Percentiles rank a stretch among this genome's conserved stretches.
Conservation (phyloP, 2,797 vertebrate genomes). For the Botia kubotai region DNA sequence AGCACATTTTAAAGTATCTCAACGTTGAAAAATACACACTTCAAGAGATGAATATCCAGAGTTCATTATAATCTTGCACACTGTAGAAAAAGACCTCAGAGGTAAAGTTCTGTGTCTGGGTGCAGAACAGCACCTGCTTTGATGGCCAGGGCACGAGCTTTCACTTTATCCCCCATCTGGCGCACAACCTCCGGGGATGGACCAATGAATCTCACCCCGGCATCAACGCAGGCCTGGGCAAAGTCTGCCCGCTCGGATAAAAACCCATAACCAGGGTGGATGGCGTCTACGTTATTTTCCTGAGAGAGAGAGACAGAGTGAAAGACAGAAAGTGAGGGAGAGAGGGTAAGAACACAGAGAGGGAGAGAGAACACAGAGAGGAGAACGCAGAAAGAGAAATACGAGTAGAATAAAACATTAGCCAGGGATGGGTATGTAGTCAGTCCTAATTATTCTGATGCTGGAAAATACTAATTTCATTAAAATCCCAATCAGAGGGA, state of each 20-base stretch:
- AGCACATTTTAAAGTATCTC: background rate
- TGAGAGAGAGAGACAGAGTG: conserved; percentile 60
- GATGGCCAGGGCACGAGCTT: conserved; percentile 87
- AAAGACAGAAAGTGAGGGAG: background rate
- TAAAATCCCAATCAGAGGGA: conserved; percentile 60
- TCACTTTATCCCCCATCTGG: conserved; percentile 95
- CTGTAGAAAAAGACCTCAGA: background rate
- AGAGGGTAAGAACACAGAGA: background rate
- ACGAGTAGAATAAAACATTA: conserved; percentile 18
- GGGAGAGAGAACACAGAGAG: background rate
- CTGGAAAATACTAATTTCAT: conserved; percentile 60
- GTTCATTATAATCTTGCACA: background rate
- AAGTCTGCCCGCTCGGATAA: conserved; percentile 90
- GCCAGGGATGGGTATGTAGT: conserved; percentile 37
- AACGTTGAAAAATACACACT: background rate
- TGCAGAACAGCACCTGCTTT: conserved; percentile 76
- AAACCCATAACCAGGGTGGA: conserved; percentile 94
- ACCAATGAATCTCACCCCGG: conserved; percentile 87
- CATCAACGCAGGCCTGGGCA: conserved; percentile 87
- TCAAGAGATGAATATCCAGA: background rate
- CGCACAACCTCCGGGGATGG: conserved; percentile 88
- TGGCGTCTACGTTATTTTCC: conserved; percentile 90
- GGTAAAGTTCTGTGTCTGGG: background rate
- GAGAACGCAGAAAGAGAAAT: background rate
- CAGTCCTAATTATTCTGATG: conserved; percentile 56